A percentile compares a stretch with the other conserved stretches of the same genome.
Evolutionary conservation across 2,797 vertebrate genomes (phyloP).

Genomic region (Iguana delicatissima): DNA sequence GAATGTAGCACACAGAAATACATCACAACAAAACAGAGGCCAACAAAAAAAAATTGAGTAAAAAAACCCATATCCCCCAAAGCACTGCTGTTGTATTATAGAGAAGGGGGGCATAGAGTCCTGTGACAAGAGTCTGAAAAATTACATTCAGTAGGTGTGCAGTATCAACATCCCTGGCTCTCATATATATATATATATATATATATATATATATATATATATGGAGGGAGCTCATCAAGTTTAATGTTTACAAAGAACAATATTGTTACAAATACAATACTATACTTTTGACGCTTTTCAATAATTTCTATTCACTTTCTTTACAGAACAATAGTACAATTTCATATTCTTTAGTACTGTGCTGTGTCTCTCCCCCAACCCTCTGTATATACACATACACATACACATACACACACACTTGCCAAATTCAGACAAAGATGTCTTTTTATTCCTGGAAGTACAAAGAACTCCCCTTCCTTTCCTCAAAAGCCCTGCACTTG

Average conservation of each 20-base stretch:
- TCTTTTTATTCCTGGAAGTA: constrained; percentile 53
- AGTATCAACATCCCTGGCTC: constrained; percentile 86
- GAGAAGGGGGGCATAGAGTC: constrained; percentile 77
- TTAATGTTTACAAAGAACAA: constrained; percentile 84
- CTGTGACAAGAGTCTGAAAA: constrained; percentile 82
- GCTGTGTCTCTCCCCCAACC: constrained; percentile 60
- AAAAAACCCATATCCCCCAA: constrained; percentile 72
- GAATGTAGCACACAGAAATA: constrained; percentile 86
- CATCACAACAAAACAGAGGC: constrained; percentile 86
- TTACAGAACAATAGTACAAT: constrained; percentile 82
- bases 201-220: constrained; percentile 74
- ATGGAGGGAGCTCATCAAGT: constrained; percentile 77
- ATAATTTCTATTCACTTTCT: constrained; percentile 80
- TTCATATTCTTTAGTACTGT: constrained; percentile 78
- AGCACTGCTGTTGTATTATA: constrained; percentile 81
- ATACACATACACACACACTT: constrained; percentile 33
- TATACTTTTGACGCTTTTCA: constrained; percentile 81
- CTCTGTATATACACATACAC: background rate
- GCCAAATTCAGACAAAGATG: constrained; percentile 78
- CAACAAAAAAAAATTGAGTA: constrained; percentile 58
- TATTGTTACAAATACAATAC: constrained; percentile 85
- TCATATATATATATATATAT: constrained; percentile 72
- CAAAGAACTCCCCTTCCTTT: constrained; percentile 41
- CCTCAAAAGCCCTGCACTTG: constrained; percentile 38
- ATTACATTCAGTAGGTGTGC: constrained; percentile 93